Percentiles rank a stretch among this genome's conserved stretches.
Evolutionary conservation across 2,113 vertebrate species (phyloP).

Genomic region (Sylvietta virens): DNA sequence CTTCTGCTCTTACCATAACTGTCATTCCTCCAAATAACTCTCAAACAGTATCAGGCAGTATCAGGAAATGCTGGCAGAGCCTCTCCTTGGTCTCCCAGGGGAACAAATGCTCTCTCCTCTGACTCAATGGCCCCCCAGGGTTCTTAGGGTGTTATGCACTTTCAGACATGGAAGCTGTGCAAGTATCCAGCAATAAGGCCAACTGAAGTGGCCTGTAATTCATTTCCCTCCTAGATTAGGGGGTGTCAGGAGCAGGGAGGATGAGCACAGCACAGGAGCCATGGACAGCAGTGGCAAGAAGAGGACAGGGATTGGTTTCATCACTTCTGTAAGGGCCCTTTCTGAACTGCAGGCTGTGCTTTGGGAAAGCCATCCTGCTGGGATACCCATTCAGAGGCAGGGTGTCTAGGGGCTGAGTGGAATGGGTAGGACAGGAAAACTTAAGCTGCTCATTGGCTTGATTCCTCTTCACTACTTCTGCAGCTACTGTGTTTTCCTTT

Average conservation of each 20-base stretch:
- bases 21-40: neutral
- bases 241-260: neutral
- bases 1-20: neutral
- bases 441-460: neutral
- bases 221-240: neutral
- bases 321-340: neutral
- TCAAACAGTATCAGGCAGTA: neutral
- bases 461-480: neutral
- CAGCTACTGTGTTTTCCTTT: neutral
- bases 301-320: neutral
- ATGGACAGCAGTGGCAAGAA: neutral
- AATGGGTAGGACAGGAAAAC: neutral
- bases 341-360: neutral
- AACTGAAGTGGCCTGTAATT: neutral
- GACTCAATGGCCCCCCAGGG: fast-evolving
- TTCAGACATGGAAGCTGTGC: neutral
- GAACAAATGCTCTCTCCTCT: neutral
- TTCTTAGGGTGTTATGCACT: neutral
- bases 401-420: neutral
- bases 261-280: neutral
- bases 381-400: neutral
- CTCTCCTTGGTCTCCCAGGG: neutral
- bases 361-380: neutral
- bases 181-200: neutral
- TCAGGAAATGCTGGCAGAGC: neutral